These are phyloP conservation scores for Saccopteryx leptura DNA, from an alignment of 2,113 vertebrate genomes.

Conservation along the genomic window DNA sequence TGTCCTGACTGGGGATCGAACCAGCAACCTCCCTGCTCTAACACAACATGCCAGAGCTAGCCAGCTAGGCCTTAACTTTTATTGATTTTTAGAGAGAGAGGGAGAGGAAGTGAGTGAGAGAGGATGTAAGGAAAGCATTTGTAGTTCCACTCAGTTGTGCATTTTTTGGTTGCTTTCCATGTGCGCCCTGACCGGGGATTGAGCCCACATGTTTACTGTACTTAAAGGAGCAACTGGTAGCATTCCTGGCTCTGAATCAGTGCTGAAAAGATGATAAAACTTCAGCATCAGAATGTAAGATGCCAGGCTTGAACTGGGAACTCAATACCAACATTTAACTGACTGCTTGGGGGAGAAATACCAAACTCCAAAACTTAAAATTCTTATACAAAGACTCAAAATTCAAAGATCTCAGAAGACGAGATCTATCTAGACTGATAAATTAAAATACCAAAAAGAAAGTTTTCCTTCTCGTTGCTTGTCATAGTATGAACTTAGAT, in stretches of 20 bases:
- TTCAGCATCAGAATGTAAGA: background rate
- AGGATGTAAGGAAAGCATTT: no score
- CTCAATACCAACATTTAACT: background rate
- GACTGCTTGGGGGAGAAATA: slow-evolving; percentile 1
- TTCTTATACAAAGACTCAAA: background rate
- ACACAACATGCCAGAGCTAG: no score
- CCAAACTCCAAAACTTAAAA: background rate
- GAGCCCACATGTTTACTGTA: background rate
- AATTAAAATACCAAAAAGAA: slow-evolving; percentile 39
- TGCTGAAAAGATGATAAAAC: background rate
- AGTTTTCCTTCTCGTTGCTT: background rate
- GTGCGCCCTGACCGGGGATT: no score
- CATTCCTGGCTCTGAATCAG: background rate
- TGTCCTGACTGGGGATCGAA: no score
- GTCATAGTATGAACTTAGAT: background rate
- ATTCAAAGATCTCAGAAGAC: background rate
- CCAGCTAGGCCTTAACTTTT: no score
- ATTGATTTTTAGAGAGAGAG: no score
- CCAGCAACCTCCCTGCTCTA: no score
- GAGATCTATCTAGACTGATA: background rate
- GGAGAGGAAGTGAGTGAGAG: no score
- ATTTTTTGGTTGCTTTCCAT: no score
- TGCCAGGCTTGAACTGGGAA: slow-evolving; percentile 6
- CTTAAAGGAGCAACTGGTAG: background rate
- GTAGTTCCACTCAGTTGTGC: no score